Evolutionary conservation across 2,113 vertebrate species (phyloP).

Genomic region (Prunella fulvescens): DNA sequence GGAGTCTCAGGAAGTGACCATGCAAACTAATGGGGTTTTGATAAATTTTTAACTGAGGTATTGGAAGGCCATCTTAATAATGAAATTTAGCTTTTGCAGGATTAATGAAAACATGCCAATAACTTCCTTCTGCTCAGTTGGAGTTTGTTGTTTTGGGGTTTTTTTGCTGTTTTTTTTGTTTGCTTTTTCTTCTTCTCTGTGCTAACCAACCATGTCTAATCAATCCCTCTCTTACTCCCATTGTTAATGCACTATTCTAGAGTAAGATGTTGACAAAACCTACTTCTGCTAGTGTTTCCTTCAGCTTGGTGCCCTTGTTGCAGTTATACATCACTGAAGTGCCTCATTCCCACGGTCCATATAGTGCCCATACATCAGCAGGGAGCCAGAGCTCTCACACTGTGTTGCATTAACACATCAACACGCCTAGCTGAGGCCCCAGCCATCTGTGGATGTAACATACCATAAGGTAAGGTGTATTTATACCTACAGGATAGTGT

Average conservation of each 20-base stretch:
- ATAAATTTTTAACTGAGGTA: neutral
- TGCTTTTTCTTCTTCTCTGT: neutral
- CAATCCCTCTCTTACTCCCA: neutral
- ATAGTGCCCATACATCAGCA: neutral
- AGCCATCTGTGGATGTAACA: neutral
- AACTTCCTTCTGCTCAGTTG: neutral
- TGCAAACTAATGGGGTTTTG: neutral
- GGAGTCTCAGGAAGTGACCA: neutral
- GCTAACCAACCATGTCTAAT: neutral
- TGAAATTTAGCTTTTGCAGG: neutral
- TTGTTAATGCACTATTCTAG: neutral
- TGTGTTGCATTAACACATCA: conserved; percentile 13
- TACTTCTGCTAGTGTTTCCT: neutral
- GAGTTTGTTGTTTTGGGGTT: neutral
- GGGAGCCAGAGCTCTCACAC: neutral
- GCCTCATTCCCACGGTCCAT: neutral
- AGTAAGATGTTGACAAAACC: neutral
- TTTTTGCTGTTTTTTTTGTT: neutral
- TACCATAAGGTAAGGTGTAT: neutral
- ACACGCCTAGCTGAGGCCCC: neutral
- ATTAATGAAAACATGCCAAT: neutral
- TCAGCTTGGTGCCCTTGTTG: conserved; percentile 7
- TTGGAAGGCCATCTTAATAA: neutral
- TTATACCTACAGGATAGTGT: neutral
- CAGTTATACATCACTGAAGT: neutral